Conservation (phyloP, 2,113 vertebrate species). For the Carollia perspicillata region DNA sequence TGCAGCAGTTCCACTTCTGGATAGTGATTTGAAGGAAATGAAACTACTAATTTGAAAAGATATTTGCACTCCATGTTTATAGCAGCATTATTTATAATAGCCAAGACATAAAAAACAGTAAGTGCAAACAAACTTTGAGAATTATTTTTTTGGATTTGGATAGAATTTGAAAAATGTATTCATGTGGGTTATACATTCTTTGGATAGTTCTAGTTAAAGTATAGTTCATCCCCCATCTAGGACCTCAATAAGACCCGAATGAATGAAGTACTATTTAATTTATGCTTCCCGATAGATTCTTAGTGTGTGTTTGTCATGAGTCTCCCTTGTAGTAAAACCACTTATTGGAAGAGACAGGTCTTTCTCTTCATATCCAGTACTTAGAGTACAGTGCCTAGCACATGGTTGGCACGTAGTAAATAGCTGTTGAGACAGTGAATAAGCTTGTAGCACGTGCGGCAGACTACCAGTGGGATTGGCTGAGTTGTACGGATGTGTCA, state of each 20-base stretch:
- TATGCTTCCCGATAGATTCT: background rate
- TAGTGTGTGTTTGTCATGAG: background rate
- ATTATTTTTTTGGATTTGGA: background rate
- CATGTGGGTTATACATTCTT: background rate
- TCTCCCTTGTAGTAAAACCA: background rate
- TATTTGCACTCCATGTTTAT: background rate
- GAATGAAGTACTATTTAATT: background rate
- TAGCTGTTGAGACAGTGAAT: background rate
- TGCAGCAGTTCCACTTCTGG: background rate
- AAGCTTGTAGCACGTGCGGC: fast-evolving
- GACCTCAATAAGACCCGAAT: background rate
- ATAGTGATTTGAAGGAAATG: background rate
- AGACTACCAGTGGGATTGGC: background rate
- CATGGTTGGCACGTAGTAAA: background rate
- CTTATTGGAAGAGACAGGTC: background rate
- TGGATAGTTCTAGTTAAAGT: background rate
- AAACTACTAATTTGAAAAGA: background rate
- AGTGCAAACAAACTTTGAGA: background rate
- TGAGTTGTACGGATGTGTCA: background rate
- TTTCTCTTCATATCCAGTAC: background rate
- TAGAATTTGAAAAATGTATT: background rate
- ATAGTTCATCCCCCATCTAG: background rate
- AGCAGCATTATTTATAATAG: background rate
- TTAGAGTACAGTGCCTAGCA: background rate
- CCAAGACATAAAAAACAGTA: background rate